A percentile compares a stretch with the other conserved stretches of the same genome.
Evolutionary conservation across 1,140 invertebrate species (phyloP).

Genomic region (Ruditapes philippinarum): DNA sequence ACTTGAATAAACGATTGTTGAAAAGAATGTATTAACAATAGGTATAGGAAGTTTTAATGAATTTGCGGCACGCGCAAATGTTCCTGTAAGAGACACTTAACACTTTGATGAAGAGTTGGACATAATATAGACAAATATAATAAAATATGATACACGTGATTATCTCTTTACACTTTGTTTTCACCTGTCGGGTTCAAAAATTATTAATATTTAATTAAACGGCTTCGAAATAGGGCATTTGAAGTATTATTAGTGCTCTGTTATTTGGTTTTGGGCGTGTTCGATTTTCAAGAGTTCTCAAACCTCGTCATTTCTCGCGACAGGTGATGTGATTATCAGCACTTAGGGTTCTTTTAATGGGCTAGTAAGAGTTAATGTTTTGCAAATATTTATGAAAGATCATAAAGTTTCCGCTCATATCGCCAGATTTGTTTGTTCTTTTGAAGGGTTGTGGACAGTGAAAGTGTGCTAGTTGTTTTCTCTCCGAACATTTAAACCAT

Average conservation of each 20-base stretch:
- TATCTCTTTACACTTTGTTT: slow-evolving; percentile 6
- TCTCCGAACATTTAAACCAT: background rate
- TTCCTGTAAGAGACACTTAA: slow-evolving; percentile 7
- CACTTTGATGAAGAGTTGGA: background rate
- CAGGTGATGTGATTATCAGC: slow-evolving; percentile 65
- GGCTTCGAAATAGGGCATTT: background rate
- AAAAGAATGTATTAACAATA: slow-evolving; percentile 3
- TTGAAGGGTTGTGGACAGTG: background rate
- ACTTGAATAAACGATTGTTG: background rate
- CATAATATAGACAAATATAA: background rate
- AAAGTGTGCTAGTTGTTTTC: background rate
- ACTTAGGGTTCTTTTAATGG: slow-evolving; percentile 37
- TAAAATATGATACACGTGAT: background rate
- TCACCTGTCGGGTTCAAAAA: slow-evolving; percentile 53
- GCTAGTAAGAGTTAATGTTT: slow-evolving; percentile 50
- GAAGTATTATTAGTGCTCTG: slow-evolving; percentile 17
- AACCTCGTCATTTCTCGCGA: slow-evolving; percentile 60
- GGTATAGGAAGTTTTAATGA: background rate
- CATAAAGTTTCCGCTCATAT: slow-evolving; percentile 45
- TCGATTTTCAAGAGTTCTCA: slow-evolving; percentile 23
- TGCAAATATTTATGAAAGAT: slow-evolving; percentile 66
- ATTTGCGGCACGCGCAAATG: slow-evolving; percentile 38
- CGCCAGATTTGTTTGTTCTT: slow-evolving; percentile 17
- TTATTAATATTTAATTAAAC: slow-evolving; percentile 58
- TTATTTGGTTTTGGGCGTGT: slow-evolving; percentile 54